These are phyloP conservation scores for Ctenicera cuprea DNA, from an alignment of 2,888 invertebrate genomes.

Conservation along the genomic window DNA sequence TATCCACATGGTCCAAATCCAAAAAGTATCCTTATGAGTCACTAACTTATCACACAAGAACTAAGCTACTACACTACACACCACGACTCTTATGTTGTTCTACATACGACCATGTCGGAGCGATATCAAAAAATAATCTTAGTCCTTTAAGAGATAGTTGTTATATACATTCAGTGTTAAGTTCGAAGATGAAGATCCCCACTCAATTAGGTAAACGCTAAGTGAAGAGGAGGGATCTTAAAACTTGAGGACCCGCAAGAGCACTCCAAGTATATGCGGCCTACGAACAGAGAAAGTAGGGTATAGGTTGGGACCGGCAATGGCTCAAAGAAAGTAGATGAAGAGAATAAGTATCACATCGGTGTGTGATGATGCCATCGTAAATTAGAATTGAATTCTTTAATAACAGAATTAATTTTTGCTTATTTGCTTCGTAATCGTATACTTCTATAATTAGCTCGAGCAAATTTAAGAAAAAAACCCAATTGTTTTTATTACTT, in stretches of 20 bases:
- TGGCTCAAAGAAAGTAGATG: constrained; percentile 51
- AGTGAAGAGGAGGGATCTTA: constrained; percentile 57
- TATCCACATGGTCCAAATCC: constrained; percentile 57
- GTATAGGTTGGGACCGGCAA: constrained; percentile 54
- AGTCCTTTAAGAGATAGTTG: constrained; percentile 58
- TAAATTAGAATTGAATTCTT: constrained; percentile 53
- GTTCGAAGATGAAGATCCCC: constrained; percentile 57
- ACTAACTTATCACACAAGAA: constrained; percentile 55
- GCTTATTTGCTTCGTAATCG: constrained; percentile 4
- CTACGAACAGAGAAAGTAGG: constrained; percentile 63
- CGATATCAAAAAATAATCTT: constrained; percentile 60
- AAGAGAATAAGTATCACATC: constrained; percentile 58
- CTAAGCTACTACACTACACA: constrained; percentile 51
- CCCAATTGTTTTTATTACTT: too few species aligned
- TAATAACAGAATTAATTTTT: constrained; percentile 26
- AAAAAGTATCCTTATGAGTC: constrained; percentile 54
- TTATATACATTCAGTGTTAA: constrained; percentile 60
- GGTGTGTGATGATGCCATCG: constrained; percentile 51
- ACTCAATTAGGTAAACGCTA: constrained; percentile 54
- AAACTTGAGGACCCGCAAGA: constrained; percentile 50
- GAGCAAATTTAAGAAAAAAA: too few species aligned
- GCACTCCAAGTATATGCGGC: constrained; percentile 47
- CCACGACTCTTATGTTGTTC: constrained; percentile 47
- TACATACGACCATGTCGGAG: constrained; percentile 57
- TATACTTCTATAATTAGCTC: too few species aligned